phyloP scores from a whole-genome alignment of 2,888 invertebrate species.

The Lepidochitona cinerea region DNA sequence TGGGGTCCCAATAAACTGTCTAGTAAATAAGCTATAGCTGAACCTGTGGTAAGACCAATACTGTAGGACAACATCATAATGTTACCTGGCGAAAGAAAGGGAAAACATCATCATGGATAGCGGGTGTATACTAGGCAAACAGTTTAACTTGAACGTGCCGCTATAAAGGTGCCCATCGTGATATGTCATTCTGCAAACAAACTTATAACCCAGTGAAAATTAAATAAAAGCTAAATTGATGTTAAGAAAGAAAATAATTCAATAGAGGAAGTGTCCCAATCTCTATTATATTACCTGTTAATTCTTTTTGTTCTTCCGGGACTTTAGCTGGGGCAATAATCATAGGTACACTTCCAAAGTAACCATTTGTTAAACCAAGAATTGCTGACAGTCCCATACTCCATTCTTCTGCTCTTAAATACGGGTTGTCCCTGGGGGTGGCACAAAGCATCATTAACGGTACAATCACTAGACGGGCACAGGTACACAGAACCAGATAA shows the following conservation, averaged over 20 bases:
- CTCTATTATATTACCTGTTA: slow-evolving; percentile 80
- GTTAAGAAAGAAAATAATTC: too few relatives aligned
- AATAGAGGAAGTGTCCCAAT: too few relatives aligned
- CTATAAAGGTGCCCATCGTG: too few relatives aligned
- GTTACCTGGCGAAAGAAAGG: slow-evolving; percentile 78
- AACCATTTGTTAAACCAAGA: slow-evolving; percentile 87
- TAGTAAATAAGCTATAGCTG: slow-evolving; percentile 87
- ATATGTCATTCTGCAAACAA: too few relatives aligned
- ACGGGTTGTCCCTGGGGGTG: slow-evolving; percentile 82
- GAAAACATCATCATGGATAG: too few relatives aligned
- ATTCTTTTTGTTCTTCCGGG: slow-evolving; percentile 86
- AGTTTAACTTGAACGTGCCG: too few relatives aligned
- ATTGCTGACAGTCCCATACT: slow-evolving; percentile 79
- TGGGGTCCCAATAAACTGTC: slow-evolving; percentile 49
- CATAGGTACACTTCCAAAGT: slow-evolving; percentile 93
- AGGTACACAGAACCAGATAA: slow-evolving; percentile 83
- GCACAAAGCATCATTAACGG: slow-evolving; percentile 87
- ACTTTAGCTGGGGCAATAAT: slow-evolving; percentile 91
- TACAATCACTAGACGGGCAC: slow-evolving; percentile 81
- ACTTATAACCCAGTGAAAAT: too few relatives aligned
- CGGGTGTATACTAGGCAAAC: too few relatives aligned
- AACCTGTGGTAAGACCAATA: slow-evolving; percentile 87
- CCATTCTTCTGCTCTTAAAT: slow-evolving; percentile 79
- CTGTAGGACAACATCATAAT: slow-evolving; percentile 95
- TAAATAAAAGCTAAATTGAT: too few relatives aligned